Evolutionary conservation across 64 coral and sea anemone genomes (phyloP), one percentile per base, ranked within the genome.

Genomic region (Stichodactyla mertensii): DNA sequence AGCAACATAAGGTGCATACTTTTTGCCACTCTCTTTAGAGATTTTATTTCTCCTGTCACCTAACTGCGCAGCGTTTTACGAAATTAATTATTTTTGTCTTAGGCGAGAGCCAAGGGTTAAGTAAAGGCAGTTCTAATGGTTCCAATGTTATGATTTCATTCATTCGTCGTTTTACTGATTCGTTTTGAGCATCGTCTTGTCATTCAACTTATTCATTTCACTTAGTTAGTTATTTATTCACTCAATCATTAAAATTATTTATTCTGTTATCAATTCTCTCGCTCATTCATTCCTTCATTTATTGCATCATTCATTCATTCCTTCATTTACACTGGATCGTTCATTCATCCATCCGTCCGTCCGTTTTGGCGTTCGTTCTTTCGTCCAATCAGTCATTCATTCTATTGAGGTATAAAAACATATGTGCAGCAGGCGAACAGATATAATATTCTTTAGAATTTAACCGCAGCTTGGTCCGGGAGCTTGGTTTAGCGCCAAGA

Each of bases 11-110:
- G 36, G 36, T 45, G 36, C 36, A 45, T 45, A 45, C 36, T 45
- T 45, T 45, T 45, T 45, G 36, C 36, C 36, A 45, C 36, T 45
- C 36, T 66, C 19, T 45, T 45, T 45, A 45, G 36, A 45, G 36
- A 27, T 27, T 11, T 31, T 27, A 26, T 31, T 74, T 74, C 69
- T 74, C 10, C 27, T 74, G 69, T 74, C 36, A 74, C 26, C 8
- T 31, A 66, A 66, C 62, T n/a, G 19, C 20, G 20, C 19, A 22
- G 22, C 18, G 36, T 66, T 22, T n/a, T 10, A 74, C 23, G 3
- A 74, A 74, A 27, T 31, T n/a, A 36, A 74, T 74, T 74, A 74
- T 74, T 74, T 31, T 74, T 74, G 69, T 74, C 27, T 74, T 74
- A 74, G 27, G 12, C 24, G 16, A 74, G 31, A 61, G 58, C 14